A percentile compares a stretch with the other conserved stretches of the same genome.
Evolutionary conservation across 2,797 vertebrate species (phyloP).

Genomic region (Lindbergichthys nudifrons): DNA sequence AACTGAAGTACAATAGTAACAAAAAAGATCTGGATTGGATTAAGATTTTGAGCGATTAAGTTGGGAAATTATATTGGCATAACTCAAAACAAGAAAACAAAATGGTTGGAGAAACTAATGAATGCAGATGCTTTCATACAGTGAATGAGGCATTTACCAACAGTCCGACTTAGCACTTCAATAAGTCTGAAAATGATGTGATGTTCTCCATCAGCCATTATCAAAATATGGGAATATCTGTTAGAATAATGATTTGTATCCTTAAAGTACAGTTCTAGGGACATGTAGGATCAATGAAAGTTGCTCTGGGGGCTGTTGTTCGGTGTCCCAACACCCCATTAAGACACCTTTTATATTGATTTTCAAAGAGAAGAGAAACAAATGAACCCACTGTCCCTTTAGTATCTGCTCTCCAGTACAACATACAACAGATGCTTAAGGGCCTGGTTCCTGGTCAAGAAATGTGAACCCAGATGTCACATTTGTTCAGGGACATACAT

Average conservation of each 20-base stretch:
- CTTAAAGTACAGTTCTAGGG: neutral
- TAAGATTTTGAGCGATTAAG: neutral
- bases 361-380: neutral
- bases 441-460: neutral
- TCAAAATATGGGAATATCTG: neutral
- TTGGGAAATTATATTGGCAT: neutral
- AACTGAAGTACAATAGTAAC: neutral
- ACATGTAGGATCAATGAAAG: neutral
- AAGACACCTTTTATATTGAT: neutral
- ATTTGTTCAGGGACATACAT: neutral
- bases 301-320: no score
- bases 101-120: neutral
- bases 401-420: neutral
- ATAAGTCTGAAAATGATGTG: neutral
- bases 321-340: neutral
- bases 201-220: neutral
- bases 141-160: no score
- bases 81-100: neutral
- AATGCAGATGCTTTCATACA: neutral
- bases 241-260: neutral
- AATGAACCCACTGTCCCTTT: neutral
- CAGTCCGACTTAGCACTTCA: no score
- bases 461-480: neutral
- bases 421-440: neutral
- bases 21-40: no score